Conservation (phyloP, 2,113 vertebrate genomes). For the Arizona elegans region DNA sequence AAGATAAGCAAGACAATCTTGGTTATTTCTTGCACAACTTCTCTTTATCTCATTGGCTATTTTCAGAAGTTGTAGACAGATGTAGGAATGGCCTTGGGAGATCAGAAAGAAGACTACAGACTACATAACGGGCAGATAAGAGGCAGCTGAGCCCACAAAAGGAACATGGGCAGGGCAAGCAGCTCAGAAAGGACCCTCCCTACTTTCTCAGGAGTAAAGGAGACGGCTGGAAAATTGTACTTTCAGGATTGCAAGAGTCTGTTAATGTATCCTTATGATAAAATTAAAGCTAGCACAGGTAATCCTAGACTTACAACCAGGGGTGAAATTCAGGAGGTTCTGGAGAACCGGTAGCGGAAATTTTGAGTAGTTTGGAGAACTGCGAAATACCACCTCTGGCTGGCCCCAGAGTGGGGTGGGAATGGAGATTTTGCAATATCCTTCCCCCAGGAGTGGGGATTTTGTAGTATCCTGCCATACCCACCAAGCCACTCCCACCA, state of each 20-base stretch:
- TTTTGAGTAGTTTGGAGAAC: too few relatives aligned
- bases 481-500: too few relatives aligned
- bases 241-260: background rate
- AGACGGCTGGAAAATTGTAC: background rate
- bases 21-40: background rate
- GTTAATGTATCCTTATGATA: background rate
- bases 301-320: background rate
- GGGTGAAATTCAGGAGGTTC: too few relatives aligned
- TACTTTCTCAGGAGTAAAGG: background rate
- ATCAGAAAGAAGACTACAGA: background rate
- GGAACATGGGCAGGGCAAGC: background rate
- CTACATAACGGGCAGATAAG: background rate
- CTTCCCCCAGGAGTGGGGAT: too few relatives aligned
- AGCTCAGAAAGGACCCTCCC: background rate
- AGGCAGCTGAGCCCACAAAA: background rate
- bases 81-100: background rate
- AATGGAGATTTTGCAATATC: too few relatives aligned
- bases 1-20: constrained; percentile 20
- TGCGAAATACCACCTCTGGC: too few relatives aligned
- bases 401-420: too few relatives aligned
- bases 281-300: background rate
- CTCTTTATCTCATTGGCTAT: background rate
- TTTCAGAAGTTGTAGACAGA: background rate
- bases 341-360: too few relatives aligned
- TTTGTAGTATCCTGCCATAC: too few relatives aligned